Evolutionary conservation across 1,140 invertebrate genomes (phyloP).

Genomic region (Orchesella cincta): DNA sequence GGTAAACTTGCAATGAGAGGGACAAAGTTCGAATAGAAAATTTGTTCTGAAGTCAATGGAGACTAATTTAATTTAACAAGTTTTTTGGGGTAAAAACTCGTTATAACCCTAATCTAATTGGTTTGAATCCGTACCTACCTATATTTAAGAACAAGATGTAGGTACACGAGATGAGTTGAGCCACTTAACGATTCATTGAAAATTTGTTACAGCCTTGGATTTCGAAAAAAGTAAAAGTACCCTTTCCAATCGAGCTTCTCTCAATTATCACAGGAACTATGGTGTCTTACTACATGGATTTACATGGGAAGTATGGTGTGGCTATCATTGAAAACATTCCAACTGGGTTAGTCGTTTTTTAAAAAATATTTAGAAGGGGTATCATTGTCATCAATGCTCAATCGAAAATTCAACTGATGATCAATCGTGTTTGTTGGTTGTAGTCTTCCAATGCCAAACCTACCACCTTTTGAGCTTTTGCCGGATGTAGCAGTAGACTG

Average conservation of each 20-base stretch:
- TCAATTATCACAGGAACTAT: constrained; percentile 76
- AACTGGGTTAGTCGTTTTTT: constrained; percentile 65
- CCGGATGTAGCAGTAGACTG: constrained; percentile 64
- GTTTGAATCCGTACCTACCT: no score
- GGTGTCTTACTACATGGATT: constrained; percentile 64
- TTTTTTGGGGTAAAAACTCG: no score
- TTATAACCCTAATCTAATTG: no score
- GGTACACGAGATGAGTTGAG: no score
- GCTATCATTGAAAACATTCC: constrained; percentile 73
- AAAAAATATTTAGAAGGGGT: background rate
- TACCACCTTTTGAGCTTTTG: constrained; percentile 64
- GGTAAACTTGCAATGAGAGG: no score
- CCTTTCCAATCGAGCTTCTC: constrained; percentile 84
- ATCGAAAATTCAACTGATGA: background rate
- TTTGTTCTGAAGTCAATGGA: no score
- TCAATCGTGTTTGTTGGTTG: background rate
- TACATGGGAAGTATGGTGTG: constrained; percentile 64
- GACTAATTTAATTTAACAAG: no score
- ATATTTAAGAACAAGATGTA: no score
- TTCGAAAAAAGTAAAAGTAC: constrained; percentile 69
- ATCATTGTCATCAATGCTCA: no score
- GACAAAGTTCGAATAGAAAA: no score
- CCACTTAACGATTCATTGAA: no score
- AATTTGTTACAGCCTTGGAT: constrained; percentile 60
- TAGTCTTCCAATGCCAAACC: constrained; percentile 63